Percentiles rank a stretch among this genome's conserved stretches.
Evolutionary conservation across 2,888 invertebrate species (phyloP).

Genomic region (Cabera pusaria): DNA sequence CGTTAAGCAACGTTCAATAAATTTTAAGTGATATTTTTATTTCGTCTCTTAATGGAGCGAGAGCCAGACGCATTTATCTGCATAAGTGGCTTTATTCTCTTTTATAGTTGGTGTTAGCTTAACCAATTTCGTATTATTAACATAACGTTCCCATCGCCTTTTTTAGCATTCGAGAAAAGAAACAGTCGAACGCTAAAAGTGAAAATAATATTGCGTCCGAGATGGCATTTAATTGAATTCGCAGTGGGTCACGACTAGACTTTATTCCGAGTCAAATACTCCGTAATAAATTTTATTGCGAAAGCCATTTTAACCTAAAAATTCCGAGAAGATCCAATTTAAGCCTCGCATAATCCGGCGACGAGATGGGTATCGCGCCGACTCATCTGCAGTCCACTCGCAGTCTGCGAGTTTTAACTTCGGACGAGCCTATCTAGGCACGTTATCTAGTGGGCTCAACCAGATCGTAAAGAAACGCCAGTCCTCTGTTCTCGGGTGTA

Average conservation of each 20-base stretch:
- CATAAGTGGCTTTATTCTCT: constrained; percentile 36
- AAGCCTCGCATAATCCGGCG: constrained; percentile 66
- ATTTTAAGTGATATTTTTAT: constrained; percentile 38
- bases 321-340: constrained; percentile 75
- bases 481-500: constrained; percentile 31
- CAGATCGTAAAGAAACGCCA: constrained; percentile 36
- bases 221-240: constrained; percentile 67
- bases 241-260: constrained; percentile 61
- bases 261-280: constrained; percentile 66
- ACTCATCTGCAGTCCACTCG: constrained; percentile 38
- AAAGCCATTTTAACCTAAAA: constrained; percentile 69
- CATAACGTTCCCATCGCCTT: constrained; percentile 38
- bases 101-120: constrained; percentile 35
- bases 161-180: constrained; percentile 42
- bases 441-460: constrained; percentile 26
- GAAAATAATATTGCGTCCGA: constrained; percentile 60
- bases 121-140: constrained; percentile 34
- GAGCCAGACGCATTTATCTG: constrained; percentile 37
- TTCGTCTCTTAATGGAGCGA: constrained; percentile 32
- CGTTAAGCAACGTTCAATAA: constrained; percentile 33
- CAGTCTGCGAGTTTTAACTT: constrained; percentile 31
- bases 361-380: constrained; percentile 63
- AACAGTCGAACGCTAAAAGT: constrained; percentile 43
- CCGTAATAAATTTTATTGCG: constrained; percentile 72
- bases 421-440: constrained; percentile 29